These are phyloP conservation scores for Nemotelus nigrinus DNA, from an alignment of 2,888 invertebrate species.

Conservation along the genomic window DNA sequence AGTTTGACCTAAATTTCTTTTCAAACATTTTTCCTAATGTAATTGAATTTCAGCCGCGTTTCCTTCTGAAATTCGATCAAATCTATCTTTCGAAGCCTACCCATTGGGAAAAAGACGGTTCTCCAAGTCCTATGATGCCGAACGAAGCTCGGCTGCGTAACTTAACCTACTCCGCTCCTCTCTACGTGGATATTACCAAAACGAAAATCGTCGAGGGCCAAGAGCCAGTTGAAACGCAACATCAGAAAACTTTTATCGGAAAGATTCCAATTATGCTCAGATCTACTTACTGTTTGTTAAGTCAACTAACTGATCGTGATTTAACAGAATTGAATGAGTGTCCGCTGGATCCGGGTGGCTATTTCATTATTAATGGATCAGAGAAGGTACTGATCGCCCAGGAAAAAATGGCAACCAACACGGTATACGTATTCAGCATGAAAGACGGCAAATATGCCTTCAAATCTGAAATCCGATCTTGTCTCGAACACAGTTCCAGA, in stretches of 20 bases:
- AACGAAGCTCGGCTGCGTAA: slow-evolving; percentile 98
- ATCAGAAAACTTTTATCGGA: slow-evolving; percentile 79
- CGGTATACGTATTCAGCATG: slow-evolving; percentile 99
- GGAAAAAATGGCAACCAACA: slow-evolving; percentile 99
- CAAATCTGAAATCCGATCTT: slow-evolving; percentile 97
- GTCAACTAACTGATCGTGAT: slow-evolving; percentile 97
- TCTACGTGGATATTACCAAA: slow-evolving; percentile 99
- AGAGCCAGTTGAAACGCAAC: slow-evolving; percentile 86
- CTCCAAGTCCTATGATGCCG: slow-evolving; percentile 99
- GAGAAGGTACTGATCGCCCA: slow-evolving; percentile 99
- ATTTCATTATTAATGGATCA: slow-evolving; percentile 99
- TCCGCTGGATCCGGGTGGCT: slow-evolving; percentile 98
- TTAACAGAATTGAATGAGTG: slow-evolving; percentile 99
- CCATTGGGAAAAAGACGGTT: slow-evolving; percentile 99
- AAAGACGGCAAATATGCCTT: slow-evolving; percentile 99
- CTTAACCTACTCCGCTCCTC: slow-evolving; percentile 96
- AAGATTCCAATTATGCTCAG: slow-evolving; percentile 99
- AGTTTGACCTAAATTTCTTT: slow-evolving; percentile 27
- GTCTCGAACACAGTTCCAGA: slow-evolving; percentile 89
- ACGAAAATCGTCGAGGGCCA: slow-evolving; percentile 91
- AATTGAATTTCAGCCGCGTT: slow-evolving; percentile 74
- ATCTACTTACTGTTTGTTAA: slow-evolving; percentile 95
- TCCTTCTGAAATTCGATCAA: slow-evolving; percentile 96
- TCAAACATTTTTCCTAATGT: background rate
- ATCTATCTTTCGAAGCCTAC: slow-evolving; percentile 99